Percentiles rank a stretch among this genome's conserved stretches.
These are phyloP conservation scores for Coranthus polyacanthus DNA, from an alignment of 2,797 vertebrate species.

Conservation along the genomic window DNA sequence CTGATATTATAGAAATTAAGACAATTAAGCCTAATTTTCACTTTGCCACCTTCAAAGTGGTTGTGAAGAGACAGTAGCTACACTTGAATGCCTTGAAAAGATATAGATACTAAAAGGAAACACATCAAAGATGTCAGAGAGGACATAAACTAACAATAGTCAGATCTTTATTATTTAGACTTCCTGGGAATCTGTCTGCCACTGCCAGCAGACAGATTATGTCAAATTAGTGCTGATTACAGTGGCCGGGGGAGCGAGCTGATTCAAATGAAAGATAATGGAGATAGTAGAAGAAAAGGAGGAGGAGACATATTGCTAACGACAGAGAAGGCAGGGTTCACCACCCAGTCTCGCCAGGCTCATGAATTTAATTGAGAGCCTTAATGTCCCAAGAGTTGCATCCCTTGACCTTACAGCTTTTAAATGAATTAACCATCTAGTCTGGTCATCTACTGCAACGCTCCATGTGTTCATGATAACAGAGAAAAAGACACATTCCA, in stretches of 20 bases:
- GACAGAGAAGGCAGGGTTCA: slow-evolving; percentile 50
- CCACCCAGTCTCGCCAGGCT: slow-evolving; percentile 31
- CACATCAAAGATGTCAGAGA: neutral
- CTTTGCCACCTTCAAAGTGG: no score
- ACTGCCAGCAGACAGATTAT: slow-evolving; percentile 47
- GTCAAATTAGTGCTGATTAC: slow-evolving; percentile 54
- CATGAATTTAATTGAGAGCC: slow-evolving; percentile 57
- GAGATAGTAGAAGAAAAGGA: slow-evolving; percentile 13
- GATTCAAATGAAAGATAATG: slow-evolving; percentile 35
- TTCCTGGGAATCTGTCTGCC: slow-evolving; percentile 26
- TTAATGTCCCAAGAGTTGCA: slow-evolving; percentile 50
- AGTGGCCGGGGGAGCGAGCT: slow-evolving; percentile 9
- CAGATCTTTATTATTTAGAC: slow-evolving; percentile 17
- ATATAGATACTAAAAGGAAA: slow-evolving; percentile 3
- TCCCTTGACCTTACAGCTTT: slow-evolving; percentile 39
- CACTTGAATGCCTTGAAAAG: neutral
- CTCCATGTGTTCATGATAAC: slow-evolving; percentile 22
- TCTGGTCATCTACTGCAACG: slow-evolving; percentile 27
- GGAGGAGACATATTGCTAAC: slow-evolving; percentile 26
- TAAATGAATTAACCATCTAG: slow-evolving; percentile 39
- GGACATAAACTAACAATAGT: neutral
- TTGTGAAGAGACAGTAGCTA: no score
- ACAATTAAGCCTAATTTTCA: no score
- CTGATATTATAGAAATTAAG: no score
- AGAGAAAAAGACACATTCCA: slow-evolving; percentile 15